Percentiles rank a stretch among this genome's conserved stretches.
Conservation (phyloP, 2,888 invertebrate species). For the Epinotia brunnichana region DNA sequence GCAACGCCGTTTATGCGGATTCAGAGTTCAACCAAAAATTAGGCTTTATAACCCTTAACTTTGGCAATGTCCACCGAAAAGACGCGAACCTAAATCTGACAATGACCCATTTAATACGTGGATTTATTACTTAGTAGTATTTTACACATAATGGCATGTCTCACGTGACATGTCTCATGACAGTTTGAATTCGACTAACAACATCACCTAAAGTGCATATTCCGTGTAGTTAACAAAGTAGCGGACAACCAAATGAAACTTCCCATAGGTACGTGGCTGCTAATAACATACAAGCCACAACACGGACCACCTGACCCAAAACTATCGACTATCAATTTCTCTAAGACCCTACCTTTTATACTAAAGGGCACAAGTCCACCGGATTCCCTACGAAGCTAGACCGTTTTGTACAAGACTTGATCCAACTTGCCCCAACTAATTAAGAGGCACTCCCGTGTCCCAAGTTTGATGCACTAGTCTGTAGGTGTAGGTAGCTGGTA, state of each 20-base stretch:
- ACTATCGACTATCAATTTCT: slow-evolving; percentile 39
- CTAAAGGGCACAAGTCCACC: neutral
- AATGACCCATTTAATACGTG: too few species aligned
- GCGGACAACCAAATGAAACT: neutral
- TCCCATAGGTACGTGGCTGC: neutral
- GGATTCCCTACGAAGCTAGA: neutral
- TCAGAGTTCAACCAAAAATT: too few species aligned
- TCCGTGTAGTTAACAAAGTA: neutral
- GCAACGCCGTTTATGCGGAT: too few species aligned
- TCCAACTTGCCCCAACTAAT: slow-evolving; percentile 51
- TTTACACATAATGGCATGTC: too few species aligned
- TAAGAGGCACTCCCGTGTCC: slow-evolving; percentile 48
- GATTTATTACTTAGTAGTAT: too few species aligned
- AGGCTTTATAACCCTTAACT: too few species aligned
- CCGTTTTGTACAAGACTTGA: neutral
- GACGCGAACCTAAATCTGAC: too few species aligned
- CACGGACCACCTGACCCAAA: slow-evolving; percentile 35
- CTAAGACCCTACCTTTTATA: neutral
- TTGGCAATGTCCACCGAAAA: too few species aligned
- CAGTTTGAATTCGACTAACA: too few species aligned
- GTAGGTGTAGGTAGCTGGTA: slow-evolving; percentile 14
- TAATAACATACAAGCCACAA: slow-evolving; percentile 29
- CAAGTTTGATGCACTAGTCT: slow-evolving; percentile 50
- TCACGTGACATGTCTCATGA: too few species aligned
- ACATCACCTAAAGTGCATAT: too few species aligned